Evolutionary conservation across 2,113 vertebrate genomes (phyloP).

Genomic region (Calypte anna): DNA sequence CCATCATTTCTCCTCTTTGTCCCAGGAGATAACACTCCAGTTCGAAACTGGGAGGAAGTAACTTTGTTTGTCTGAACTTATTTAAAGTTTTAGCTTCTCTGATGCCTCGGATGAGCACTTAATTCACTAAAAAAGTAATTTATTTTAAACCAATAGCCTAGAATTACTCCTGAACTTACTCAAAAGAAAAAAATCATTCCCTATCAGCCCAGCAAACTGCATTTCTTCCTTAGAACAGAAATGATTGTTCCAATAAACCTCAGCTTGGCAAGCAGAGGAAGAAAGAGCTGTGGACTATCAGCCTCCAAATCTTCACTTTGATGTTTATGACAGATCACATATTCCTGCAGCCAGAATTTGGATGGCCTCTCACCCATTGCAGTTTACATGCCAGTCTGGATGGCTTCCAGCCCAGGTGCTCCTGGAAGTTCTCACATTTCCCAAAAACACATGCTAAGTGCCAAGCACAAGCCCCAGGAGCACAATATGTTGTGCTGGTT

Average conservation of each 20-base stretch:
- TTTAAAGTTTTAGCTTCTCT: neutral
- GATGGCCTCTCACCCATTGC: neutral
- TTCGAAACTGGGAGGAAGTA: neutral
- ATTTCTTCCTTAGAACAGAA: neutral
- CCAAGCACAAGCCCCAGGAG: neutral
- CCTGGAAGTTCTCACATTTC: neutral
- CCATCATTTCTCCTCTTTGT: neutral
- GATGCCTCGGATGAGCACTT: neutral
- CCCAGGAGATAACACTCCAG: neutral
- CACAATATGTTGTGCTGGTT: neutral
- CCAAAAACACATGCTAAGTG: neutral
- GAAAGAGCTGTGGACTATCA: neutral
- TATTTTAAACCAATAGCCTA: neutral
- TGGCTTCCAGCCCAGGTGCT: neutral
- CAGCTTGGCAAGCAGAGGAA: neutral
- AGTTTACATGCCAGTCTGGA: neutral
- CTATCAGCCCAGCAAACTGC: neutral
- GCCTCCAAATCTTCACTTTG: neutral
- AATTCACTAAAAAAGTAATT: neutral
- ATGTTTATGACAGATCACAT: neutral
- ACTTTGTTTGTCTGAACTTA: neutral
- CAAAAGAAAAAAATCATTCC: neutral
- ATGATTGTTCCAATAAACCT: accelerated
- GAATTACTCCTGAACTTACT: neutral
- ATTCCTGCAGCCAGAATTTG: neutral